Evolutionary conservation across 2,888 invertebrate species (phyloP).

Genomic region (Sclerodermus sp.): DNA sequence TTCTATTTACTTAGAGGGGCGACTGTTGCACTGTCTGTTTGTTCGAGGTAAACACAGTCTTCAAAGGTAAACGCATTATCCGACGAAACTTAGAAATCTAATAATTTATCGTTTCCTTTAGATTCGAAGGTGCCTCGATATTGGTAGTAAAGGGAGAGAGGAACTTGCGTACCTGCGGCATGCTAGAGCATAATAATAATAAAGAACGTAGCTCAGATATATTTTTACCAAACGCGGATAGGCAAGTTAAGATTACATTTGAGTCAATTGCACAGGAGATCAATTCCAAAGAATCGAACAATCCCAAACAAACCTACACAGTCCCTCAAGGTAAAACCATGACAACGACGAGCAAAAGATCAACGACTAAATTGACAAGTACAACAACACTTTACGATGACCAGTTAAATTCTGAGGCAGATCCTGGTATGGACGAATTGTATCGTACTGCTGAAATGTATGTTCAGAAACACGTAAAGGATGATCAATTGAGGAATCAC

Average conservation of each 20-base stretch:
- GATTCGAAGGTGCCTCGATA: slow-evolving; percentile 72
- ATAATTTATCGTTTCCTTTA: slow-evolving; percentile 16
- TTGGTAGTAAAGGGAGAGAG: slow-evolving; percentile 80
- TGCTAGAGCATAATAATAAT: slow-evolving; percentile 71
- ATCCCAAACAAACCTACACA: neutral
- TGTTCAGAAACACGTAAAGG: slow-evolving; percentile 24
- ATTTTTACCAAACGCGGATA: slow-evolving; percentile 61
- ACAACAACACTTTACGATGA: too few relatives aligned
- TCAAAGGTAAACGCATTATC: neutral
- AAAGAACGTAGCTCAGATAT: slow-evolving; percentile 61
- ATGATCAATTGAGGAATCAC: slow-evolving; percentile 14
- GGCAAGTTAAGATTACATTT: slow-evolving; percentile 65
- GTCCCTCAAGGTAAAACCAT: neutral
- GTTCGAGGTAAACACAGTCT: slow-evolving; percentile 66
- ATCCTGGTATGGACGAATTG: neutral
- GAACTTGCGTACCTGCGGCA: slow-evolving; percentile 75
- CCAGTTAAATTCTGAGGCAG: too few relatives aligned
- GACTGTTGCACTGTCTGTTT: slow-evolving; percentile 74
- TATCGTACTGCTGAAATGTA: slow-evolving; percentile 23
- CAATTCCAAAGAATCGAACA: slow-evolving; percentile 31
- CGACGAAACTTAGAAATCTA: neutral
- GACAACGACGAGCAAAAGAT: neutral
- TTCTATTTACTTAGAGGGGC: slow-evolving; percentile 81
- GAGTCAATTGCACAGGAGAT: slow-evolving; percentile 63
- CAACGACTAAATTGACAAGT: neutral